These are phyloP conservation scores for Oenanthe melanoleuca DNA, from an alignment of 2,113 vertebrate genomes.

Conservation along the genomic window DNA sequence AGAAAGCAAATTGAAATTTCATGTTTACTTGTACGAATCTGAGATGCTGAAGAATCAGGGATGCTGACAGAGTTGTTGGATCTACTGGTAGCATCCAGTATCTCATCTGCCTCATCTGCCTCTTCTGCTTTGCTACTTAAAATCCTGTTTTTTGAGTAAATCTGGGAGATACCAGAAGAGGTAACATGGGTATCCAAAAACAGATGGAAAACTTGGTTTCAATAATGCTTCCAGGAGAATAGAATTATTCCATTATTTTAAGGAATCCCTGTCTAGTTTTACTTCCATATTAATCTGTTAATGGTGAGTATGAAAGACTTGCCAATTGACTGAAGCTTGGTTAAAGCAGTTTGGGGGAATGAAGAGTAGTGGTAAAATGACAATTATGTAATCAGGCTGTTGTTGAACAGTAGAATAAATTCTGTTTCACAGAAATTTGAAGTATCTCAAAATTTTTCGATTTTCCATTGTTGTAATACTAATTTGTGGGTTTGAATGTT, in stretches of 20 bases:
- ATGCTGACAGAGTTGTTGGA: background rate
- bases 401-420: background rate
- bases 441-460: background rate
- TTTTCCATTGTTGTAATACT: background rate
- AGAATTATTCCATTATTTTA: background rate
- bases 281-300: background rate
- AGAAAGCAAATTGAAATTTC: background rate
- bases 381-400: background rate
- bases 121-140: background rate
- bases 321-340: background rate
- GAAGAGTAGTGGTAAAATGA: background rate
- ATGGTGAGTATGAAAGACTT: background rate
- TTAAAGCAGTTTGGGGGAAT: background rate
- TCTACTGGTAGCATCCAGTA: background rate
- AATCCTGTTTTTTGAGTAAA: background rate
- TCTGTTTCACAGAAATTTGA: background rate
- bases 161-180: background rate
- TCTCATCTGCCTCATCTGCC: background rate
- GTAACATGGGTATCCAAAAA: background rate
- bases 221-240: background rate
- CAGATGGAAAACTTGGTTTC: background rate
- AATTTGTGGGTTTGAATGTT: background rate
- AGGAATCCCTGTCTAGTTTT: background rate
- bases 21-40: fast-evolving
- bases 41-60: background rate